A percentile compares a stretch with the other conserved stretches of the same genome.
These are phyloP conservation scores for Danaus chrysippus DNA, from an alignment of 2,888 invertebrate species.

Conservation along the genomic window DNA sequence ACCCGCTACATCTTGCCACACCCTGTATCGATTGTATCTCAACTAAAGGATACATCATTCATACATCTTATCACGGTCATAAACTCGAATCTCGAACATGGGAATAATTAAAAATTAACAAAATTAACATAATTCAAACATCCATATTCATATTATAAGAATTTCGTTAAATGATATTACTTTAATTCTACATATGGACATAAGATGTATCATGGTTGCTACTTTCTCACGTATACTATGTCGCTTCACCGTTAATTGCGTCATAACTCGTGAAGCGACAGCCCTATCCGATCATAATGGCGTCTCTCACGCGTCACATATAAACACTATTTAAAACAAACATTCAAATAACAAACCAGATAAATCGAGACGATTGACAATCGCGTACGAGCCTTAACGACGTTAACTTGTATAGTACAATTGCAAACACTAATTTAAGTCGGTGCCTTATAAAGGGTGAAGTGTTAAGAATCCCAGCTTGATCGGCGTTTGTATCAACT, in stretches of 20 bases:
- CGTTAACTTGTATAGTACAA: conserved; percentile 59
- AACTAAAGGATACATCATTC: conserved; percentile 59
- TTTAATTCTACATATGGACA: conserved; percentile 21
- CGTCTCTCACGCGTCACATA: conserved; percentile 29
- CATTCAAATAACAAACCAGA: conserved; percentile 47
- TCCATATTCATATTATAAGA: background rate
- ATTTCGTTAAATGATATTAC: too few species aligned
- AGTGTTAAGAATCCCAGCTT: conserved; percentile 71
- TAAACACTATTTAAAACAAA: conserved; percentile 43
- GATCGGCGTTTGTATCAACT: conserved; percentile 77
- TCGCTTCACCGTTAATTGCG: conserved; percentile 6
- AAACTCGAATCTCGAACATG: too few species aligned
- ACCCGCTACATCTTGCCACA: conserved; percentile 35
- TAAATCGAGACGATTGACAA: conserved; percentile 61
- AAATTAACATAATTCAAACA: background rate
- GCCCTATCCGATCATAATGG: conserved; percentile 20
- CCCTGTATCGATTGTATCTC: conserved; percentile 40
- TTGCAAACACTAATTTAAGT: conserved; percentile 73
- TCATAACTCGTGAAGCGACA: conserved; percentile 7
- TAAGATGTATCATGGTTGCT: conserved; percentile 19
- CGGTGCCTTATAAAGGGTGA: conserved; percentile 70
- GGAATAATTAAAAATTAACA: too few species aligned
- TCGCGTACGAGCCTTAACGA: conserved; percentile 54
- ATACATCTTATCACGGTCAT: conserved; percentile 35
- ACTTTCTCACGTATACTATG: conserved; percentile 9